phyloP scores from a whole-genome alignment of 2,888 invertebrate genomes.

The Lingula anatina region DNA sequence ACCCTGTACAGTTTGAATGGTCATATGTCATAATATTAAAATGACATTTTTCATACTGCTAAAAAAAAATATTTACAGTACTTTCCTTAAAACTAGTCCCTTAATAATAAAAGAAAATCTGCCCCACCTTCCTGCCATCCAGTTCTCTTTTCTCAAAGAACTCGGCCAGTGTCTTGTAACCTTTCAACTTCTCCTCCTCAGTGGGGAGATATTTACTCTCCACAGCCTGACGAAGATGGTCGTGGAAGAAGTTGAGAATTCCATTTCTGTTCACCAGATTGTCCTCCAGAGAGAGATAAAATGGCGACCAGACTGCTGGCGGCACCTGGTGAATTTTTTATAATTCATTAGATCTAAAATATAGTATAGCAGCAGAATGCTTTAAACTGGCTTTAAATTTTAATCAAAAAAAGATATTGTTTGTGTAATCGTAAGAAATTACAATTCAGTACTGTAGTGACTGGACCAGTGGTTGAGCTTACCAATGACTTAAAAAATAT shows the following conservation, averaged over 20 bases:
- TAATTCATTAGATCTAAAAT: background rate
- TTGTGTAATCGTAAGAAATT: no score
- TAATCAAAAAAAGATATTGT: no score
- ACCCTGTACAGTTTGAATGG: background rate
- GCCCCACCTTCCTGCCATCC: slow-evolving; percentile 22
- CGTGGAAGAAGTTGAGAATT: slow-evolving; percentile 35
- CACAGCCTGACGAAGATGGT: slow-evolving; percentile 34
- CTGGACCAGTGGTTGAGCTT: no score
- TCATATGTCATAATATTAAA: no score
- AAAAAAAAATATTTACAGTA: background rate
- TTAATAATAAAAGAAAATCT: slow-evolving; percentile 5
- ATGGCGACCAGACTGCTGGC: slow-evolving; percentile 34
- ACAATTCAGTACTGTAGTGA: no score
- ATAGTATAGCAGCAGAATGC: no score
- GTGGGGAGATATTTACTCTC: slow-evolving; percentile 28
- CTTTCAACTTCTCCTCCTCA: slow-evolving; percentile 16
- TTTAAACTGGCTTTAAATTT: no score
- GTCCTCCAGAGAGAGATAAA: slow-evolving; percentile 28
- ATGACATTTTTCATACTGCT: no score
- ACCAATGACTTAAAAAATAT: no score
- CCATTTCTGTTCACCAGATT: slow-evolving; percentile 35
- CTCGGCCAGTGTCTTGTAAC: slow-evolving; percentile 20
- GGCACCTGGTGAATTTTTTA: slow-evolving; percentile 17
- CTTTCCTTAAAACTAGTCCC: background rate
- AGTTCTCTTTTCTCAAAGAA: slow-evolving; percentile 19